phyloP scores from a whole-genome alignment of 2,888 invertebrate genomes.

The Tachina fera region DNA sequence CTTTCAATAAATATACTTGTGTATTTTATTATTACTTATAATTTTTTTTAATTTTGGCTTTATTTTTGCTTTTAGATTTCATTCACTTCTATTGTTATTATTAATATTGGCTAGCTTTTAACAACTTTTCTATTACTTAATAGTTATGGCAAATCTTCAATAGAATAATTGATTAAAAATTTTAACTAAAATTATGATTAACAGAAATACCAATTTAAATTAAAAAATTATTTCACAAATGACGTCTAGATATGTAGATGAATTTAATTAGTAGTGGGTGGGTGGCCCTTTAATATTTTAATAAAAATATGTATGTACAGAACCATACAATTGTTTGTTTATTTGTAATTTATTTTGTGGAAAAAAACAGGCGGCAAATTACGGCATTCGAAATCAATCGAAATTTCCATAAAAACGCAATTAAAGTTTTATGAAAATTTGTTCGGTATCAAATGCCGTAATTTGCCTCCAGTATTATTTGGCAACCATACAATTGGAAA shows the following conservation, averaged over 20 bases:
- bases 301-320: too few relatives aligned
- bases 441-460: too few relatives aligned
- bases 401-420: too few relatives aligned
- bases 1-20: too few relatives aligned
- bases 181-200: constrained; percentile 30
- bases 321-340: too few relatives aligned
- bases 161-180: constrained; percentile 45
- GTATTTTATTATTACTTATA: neutral
- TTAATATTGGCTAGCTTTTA: constrained; percentile 4
- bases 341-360: too few relatives aligned
- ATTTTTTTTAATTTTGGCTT: neutral
- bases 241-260: neutral
- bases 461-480: too few relatives aligned
- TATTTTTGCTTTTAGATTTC: constrained; percentile 3
- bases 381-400: too few relatives aligned
- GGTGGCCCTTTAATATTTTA: neutral
- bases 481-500: too few relatives aligned
- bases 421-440: too few relatives aligned
- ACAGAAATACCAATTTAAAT: constrained; percentile 29
- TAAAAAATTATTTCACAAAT: constrained; percentile 35
- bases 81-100: constrained; percentile 5
- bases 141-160: constrained; percentile 26
- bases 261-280: constrained; percentile 3
- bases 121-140: constrained; percentile 9
- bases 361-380: too few relatives aligned